Percentiles rank a stretch among this genome's conserved stretches.
Conservation (phyloP, 2,888 invertebrate genomes). For the Stomorhina lunata region DNA sequence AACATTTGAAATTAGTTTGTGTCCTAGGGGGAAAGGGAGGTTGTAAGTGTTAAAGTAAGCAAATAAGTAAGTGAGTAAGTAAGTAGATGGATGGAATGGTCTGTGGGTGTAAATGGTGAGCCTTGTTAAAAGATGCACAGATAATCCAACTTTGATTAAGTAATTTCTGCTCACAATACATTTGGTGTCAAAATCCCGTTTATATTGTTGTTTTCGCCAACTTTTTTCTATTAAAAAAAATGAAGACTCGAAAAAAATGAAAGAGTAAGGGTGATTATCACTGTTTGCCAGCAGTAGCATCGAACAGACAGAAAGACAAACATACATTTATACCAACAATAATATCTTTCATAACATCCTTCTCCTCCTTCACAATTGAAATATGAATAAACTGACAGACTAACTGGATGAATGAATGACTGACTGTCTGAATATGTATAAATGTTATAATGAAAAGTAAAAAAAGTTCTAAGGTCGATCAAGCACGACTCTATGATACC, state of each 20-base stretch:
- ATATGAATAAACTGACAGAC: too few species aligned
- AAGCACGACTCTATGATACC: too few species aligned
- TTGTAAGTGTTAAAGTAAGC: background rate
- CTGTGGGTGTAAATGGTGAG: background rate
- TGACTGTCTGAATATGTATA: background rate
- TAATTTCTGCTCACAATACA: slow-evolving; percentile 73
- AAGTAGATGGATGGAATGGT: too few species aligned
- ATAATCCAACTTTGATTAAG: slow-evolving; percentile 79
- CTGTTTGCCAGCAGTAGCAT: slow-evolving; percentile 17
- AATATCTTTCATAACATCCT: slow-evolving; percentile 1
- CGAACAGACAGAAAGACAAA: background rate
- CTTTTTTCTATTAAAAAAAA: slow-evolving; percentile 7
- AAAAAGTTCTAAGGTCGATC: too few species aligned
- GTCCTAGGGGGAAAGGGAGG: background rate
- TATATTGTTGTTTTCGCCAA: slow-evolving; percentile 48
- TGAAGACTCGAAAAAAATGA: background rate
- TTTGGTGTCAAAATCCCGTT: slow-evolving; percentile 76
- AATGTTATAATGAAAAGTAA: too few species aligned
- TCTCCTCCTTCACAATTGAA: too few species aligned
- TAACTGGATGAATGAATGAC: slow-evolving; percentile 27
- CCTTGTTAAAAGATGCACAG: slow-evolving; percentile 67
- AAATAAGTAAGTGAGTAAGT: too few species aligned
- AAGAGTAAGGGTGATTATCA: slow-evolving; percentile 39
- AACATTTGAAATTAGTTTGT: slow-evolving; percentile 36
- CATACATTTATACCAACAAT: background rate